phyloP scores from a whole-genome alignment of 2,113 vertebrate genomes.

The Ctenomys sociabilis region DNA sequence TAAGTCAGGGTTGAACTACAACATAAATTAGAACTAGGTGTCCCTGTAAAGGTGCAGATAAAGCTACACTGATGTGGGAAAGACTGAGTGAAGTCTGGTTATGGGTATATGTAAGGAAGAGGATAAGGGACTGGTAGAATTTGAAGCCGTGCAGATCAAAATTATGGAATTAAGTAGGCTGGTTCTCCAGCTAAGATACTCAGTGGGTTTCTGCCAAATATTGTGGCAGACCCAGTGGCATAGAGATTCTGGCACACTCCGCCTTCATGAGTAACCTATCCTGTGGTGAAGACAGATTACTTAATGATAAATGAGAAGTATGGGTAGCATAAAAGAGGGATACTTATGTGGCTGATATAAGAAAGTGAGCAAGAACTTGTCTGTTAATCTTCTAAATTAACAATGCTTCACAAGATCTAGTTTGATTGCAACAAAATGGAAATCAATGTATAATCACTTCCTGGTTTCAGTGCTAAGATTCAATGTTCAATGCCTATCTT shows the following conservation, averaged over 20 bases:
- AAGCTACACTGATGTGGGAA: neutral
- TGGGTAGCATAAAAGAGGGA: neutral
- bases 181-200: conserved; percentile 20
- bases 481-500: neutral
- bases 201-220: neutral
- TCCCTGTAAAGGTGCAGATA: neutral
- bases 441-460: neutral
- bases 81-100: neutral
- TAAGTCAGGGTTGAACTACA: neutral
- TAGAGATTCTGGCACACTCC: neutral
- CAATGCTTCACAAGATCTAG: neutral
- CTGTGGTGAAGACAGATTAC: neutral
- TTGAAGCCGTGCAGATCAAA: neutral
- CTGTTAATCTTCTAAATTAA: conserved; percentile 2
- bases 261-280: neutral
- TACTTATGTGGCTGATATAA: neutral
- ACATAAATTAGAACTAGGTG: neutral
- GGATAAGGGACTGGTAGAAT: neutral
- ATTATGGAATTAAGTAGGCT: neutral
- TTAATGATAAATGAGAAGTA: neutral
- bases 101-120: neutral
- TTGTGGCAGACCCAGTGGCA: too few species aligned
- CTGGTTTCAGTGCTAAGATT: neutral
- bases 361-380: neutral
- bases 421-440: neutral